Conservation (phyloP, 2,113 vertebrate species). For the Aramus guarauna region DNA sequence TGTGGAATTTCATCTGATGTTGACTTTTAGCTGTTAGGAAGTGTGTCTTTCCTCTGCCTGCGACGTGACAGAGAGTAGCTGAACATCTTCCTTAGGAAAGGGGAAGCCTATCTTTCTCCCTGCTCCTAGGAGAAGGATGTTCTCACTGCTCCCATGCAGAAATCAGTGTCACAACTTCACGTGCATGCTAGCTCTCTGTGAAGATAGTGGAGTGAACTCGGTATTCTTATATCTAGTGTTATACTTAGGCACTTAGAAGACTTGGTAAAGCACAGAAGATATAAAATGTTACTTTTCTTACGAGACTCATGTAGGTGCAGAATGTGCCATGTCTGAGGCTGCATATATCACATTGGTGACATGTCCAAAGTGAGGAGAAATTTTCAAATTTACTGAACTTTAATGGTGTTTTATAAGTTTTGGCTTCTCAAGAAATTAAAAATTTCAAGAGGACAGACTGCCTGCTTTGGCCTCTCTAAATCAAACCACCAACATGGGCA, state of each 20-base stretch:
- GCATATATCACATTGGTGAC: fast-evolving
- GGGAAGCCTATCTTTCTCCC: neutral
- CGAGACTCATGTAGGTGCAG: neutral
- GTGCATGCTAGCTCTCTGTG: neutral
- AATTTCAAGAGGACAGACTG: neutral
- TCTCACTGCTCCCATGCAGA: neutral
- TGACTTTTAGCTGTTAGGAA: neutral
- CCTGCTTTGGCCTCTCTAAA: neutral
- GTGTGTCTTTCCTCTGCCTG: neutral
- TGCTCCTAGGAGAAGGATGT: neutral
- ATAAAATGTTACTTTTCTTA: neutral
- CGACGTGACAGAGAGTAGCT: neutral
- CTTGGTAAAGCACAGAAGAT: neutral
- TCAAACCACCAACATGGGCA: neutral
- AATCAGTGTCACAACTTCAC: neutral
- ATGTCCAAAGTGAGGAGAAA: neutral
- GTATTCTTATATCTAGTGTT: neutral
- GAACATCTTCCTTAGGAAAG: neutral
- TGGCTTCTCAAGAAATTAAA: neutral
- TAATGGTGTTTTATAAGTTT: neutral
- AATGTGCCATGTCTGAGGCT: neutral
- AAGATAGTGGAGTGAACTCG: neutral
- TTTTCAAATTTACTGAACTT: neutral
- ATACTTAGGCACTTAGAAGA: neutral
- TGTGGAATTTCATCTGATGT: neutral